Evolutionary conservation across 2,797 vertebrate genomes (phyloP).

Genomic region (Pangasius sanitwongsei): DNA sequence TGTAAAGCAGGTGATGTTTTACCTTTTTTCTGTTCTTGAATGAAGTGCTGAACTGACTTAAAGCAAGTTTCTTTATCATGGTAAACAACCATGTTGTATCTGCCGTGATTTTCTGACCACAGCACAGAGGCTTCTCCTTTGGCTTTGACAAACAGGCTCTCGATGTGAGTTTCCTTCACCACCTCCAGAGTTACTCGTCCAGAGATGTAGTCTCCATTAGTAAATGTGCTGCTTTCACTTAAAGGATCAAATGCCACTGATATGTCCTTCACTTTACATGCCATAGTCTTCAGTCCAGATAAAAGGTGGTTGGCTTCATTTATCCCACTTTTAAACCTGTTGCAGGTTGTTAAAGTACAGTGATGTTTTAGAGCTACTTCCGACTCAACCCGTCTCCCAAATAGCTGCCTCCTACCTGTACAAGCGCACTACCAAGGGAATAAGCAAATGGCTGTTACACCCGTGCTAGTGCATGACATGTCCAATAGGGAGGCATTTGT

Average conservation of each 20-base stretch:
- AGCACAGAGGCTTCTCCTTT: slow-evolving; percentile 68
- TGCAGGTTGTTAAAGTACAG: neutral
- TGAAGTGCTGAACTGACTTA: slow-evolving; percentile 59
- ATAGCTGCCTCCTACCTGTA: neutral
- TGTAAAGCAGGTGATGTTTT: neutral
- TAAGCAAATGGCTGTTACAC: neutral
- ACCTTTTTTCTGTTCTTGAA: slow-evolving; percentile 39
- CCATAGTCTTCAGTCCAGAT: slow-evolving; percentile 52
- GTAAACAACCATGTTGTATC: neutral
- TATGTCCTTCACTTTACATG: slow-evolving; percentile 59
- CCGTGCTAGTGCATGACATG: neutral
- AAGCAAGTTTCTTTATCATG: slow-evolving; percentile 65
- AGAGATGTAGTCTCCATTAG: slow-evolving; percentile 60
- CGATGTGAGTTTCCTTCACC: slow-evolving; percentile 59
- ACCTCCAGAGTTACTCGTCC: slow-evolving; percentile 64
- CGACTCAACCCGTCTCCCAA: neutral
- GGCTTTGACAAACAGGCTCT: slow-evolving; percentile 64
- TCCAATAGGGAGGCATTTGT: neutral
- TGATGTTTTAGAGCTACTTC: neutral
- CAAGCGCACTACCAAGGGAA: neutral
- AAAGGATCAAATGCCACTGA: slow-evolving; percentile 47
- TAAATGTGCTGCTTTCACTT: slow-evolving; percentile 61
- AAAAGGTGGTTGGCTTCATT: neutral
- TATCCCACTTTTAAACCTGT: neutral
- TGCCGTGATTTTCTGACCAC: slow-evolving; percentile 58